phyloP scores from a whole-genome alignment of 2,888 invertebrate species.

The Sphaeridia pumilis region DNA sequence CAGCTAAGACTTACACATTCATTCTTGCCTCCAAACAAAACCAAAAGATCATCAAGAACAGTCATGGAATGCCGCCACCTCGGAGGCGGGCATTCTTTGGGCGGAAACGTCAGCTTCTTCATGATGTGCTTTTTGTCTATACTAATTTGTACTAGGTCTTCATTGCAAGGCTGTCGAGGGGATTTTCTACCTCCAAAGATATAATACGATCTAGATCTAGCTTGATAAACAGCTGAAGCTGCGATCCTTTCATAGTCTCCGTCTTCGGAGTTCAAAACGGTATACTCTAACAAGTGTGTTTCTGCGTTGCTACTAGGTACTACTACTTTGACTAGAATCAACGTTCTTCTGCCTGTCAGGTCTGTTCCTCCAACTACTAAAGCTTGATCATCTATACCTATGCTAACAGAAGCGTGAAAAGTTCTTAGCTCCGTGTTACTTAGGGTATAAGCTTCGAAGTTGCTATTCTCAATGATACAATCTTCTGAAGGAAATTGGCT shows the following conservation, averaged over 20 bases:
- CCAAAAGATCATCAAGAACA: constrained; percentile 4
- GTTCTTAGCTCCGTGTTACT: too few relatives aligned
- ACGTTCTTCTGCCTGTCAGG: too few relatives aligned
- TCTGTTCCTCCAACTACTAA: too few relatives aligned
- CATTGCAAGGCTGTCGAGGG: constrained; percentile 22
- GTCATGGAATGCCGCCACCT: constrained; percentile 30
- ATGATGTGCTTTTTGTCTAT: constrained; percentile 14
- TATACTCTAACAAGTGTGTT: too few relatives aligned
- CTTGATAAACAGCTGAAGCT: constrained; percentile 6
- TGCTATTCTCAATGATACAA: too few relatives aligned
- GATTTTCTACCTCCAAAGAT: constrained; percentile 35
- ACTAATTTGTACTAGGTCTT: constrained; percentile 26
- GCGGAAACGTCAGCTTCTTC: not conserved
- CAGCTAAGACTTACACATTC: constrained; percentile 21
- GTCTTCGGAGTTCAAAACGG: too few relatives aligned
- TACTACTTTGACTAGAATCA: too few relatives aligned
- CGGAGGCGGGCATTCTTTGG: constrained; percentile 5
- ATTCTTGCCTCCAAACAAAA: constrained; percentile 30
- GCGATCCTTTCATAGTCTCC: constrained; percentile 6
- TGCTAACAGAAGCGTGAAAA: too few relatives aligned
- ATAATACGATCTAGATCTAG: constrained; percentile 15
- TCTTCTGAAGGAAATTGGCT: not conserved
- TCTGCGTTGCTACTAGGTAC: too few relatives aligned
- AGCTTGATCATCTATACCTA: too few relatives aligned
- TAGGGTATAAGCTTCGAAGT: too few relatives aligned